Percentiles rank a stretch among this genome's conserved stretches.
These are phyloP conservation scores for Cyclophora punctaria DNA, from an alignment of 2,888 invertebrate species.

Conservation along the genomic window DNA sequence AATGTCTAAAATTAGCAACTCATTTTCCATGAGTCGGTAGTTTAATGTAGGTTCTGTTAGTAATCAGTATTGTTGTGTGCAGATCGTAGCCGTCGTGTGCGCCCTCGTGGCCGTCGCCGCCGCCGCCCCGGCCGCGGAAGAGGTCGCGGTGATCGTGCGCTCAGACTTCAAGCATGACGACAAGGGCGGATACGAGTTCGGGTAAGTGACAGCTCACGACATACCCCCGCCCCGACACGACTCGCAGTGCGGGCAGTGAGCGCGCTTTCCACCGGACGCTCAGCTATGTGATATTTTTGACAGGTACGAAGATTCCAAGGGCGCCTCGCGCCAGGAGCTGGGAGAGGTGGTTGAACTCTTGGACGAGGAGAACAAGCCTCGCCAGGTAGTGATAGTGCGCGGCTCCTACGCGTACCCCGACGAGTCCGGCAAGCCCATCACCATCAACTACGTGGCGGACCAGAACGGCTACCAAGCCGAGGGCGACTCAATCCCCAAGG, in stretches of 20 bases:
- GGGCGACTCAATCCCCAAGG: conserved; percentile 76
- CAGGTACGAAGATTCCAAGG: conserved; percentile 70
- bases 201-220: background rate
- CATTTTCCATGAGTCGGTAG: too few species aligned
- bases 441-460: conserved; percentile 73
- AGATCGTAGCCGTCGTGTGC: conserved; percentile 36
- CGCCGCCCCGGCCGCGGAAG: conserved; percentile 30
- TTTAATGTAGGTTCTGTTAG: background rate
- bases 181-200: conserved; percentile 7
- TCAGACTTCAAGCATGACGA: conserved; percentile 1
- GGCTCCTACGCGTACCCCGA: conserved; percentile 76
- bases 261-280: too few species aligned
- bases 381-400: conserved; percentile 70
- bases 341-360: conserved; percentile 55
- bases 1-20: too few species aligned
- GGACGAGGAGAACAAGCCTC: conserved; percentile 75
- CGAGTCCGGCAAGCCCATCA: conserved; percentile 68
- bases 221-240: too few species aligned
- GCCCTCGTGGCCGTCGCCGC: conserved; percentile 45
- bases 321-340: conserved; percentile 64
- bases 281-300: too few species aligned
- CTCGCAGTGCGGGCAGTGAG: too few species aligned
- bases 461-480: conserved; percentile 78
- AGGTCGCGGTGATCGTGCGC: conserved; percentile 1
- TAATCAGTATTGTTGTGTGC: background rate